Evolutionary conservation across 2,113 vertebrate species (phyloP).

Genomic region (Erpornis zantholeuca): DNA sequence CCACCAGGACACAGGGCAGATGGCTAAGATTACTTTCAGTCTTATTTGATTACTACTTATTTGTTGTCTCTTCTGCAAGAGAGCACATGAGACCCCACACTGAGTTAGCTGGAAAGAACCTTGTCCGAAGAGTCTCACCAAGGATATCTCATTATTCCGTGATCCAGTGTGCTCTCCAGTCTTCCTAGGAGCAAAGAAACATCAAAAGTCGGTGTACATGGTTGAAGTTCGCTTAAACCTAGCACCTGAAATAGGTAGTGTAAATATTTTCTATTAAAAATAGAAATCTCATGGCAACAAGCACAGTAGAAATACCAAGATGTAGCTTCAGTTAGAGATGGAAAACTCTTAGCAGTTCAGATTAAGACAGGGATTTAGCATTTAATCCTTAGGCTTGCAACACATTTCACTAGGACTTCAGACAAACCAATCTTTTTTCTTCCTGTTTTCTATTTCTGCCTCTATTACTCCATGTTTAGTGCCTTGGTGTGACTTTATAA

Average conservation of each 20-base stretch:
- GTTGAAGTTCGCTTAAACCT: not conserved
- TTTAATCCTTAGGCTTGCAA: not conserved
- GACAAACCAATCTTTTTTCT: not conserved
- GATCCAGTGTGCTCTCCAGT: not conserved
- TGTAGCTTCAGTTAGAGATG: not conserved
- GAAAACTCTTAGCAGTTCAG: not conserved
- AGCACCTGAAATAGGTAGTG: not conserved
- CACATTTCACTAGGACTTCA: not conserved
- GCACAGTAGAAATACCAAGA: not conserved
- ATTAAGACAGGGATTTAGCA: not conserved
- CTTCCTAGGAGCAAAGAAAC: not conserved
- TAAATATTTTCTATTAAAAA: not conserved
- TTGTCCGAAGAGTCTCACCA: not conserved
- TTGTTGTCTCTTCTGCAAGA: constrained; percentile 5
- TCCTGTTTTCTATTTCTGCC: not conserved
- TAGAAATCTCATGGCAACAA: not conserved
- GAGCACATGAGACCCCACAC: not conserved
- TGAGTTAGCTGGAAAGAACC: not conserved
- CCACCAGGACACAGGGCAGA: constrained; percentile 46
- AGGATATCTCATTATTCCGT: not conserved
- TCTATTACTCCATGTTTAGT: not conserved
- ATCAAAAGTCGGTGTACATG: not conserved
- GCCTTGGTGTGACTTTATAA: too few species aligned
- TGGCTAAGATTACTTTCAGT: constrained; percentile 37
- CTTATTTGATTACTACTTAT: constrained; percentile 63